A percentile compares a stretch with the other conserved stretches of the same genome.
phyloP scores from a whole-genome alignment of 2,797 vertebrate genomes.

The Molossus molossus region DNA sequence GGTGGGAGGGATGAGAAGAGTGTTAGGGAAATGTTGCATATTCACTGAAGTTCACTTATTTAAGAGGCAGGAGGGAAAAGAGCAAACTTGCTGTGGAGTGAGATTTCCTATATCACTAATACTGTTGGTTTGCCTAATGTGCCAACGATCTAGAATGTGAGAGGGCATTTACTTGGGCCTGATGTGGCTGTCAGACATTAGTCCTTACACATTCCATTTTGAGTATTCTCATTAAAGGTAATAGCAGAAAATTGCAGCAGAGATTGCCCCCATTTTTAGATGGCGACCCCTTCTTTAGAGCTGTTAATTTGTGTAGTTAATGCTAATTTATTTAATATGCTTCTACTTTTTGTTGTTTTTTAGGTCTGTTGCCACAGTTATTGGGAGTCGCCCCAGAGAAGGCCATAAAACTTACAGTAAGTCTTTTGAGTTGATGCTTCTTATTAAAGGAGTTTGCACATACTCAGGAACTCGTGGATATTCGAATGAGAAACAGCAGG shows the following conservation, averaged over 20 bases:
- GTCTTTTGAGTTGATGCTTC: slow-evolving; percentile 85
- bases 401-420: slow-evolving; percentile 98
- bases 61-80: not conserved
- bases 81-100: not conserved
- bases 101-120: slow-evolving; percentile 49
- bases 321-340: slow-evolving; percentile 91
- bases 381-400: slow-evolving; percentile 97
- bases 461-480: not conserved
- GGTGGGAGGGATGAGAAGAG: not conserved
- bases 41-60: not conserved
- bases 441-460: slow-evolving; percentile 33
- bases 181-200: slow-evolving; percentile 86
- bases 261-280: slow-evolving; percentile 89
- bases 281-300: slow-evolving; percentile 86
- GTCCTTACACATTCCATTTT: slow-evolving; percentile 91
- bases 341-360: slow-evolving; percentile 93
- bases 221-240: slow-evolving; percentile 92
- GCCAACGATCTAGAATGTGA: slow-evolving; percentile 55
- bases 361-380: slow-evolving; percentile 97
- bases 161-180: slow-evolving; percentile 83
- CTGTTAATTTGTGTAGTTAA: slow-evolving; percentile 89
- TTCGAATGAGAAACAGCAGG: not conserved
- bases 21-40: not conserved
- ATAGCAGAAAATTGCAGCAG: slow-evolving; percentile 89
- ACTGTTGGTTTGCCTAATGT: slow-evolving; percentile 54